Evolutionary conservation across 1,140 invertebrate genomes (phyloP), one percentile per base, ranked within the genome.

Genomic region (Sitobion miscanthi): DNA sequence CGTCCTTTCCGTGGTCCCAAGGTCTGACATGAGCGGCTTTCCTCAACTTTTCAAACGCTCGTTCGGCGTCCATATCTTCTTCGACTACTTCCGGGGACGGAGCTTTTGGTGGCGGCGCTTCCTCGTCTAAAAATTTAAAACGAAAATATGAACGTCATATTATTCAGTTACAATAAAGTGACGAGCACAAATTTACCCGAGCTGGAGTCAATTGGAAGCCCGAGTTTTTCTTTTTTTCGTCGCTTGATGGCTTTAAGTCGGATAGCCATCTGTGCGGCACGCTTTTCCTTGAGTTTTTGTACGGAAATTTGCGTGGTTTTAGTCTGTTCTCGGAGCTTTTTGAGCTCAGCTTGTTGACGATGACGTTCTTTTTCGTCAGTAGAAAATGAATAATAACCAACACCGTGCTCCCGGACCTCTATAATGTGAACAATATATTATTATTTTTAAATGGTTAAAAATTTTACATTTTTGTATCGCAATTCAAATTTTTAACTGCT

Each of bases 321-420:
- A 0, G 98, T 99, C 94, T 98, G 96, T 94, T 97, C 96, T 35
- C 98, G 96, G 23, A 97, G 94, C 94, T 97, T 96, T 35, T 96
- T 95, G 82, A 99, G 95, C 93, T 97, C 97, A 57, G 97, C 96
- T 95, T 98, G 97, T 95, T 99, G 97, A 93, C 96, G 96, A 4
- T 95, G 95, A 94, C 98, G 96, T 94, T 97, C 96, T 14, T 96
- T 96, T 94, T 98, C 98, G 94, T 99, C 97, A 86, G 97, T 97
- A 20, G 98, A 98, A 95, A 99, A 99, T 23, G 97, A 96, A 95
- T 97, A 99, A 95, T 98, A 99, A 38, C 97, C 97, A 25, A 98
- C 98, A 94, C 98, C 98, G 95, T 99, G 98, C 4, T 96, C 96
- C 94, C 98, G 96, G 0, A 98, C 97, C 96, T 99, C 97, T 97